Conservation (phyloP, 2,888 invertebrate genomes). For the Hirtodrosophila cameraria region DNA sequence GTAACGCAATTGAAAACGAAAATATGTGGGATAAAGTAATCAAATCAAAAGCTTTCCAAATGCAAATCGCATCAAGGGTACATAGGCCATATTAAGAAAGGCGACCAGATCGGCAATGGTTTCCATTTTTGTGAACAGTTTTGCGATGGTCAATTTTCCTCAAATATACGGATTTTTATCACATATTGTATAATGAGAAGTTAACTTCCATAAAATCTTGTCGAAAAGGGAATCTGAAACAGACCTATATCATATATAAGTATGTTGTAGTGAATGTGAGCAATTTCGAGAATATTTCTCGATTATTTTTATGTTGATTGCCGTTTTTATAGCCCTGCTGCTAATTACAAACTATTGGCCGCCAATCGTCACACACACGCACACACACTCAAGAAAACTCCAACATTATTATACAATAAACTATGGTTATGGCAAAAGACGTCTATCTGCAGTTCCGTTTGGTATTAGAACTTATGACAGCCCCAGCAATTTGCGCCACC, state of each 20-base stretch:
- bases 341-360: constrained; percentile 78
- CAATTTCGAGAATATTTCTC: constrained; percentile 38
- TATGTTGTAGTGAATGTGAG: not conserved
- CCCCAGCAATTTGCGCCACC: constrained; percentile 51
- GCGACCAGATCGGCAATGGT: too few relatives aligned
- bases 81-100: too few relatives aligned
- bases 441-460: constrained; percentile 54
- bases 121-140: too few relatives aligned
- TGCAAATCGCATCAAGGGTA: too few relatives aligned
- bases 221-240: too few relatives aligned
- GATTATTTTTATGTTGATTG: constrained; percentile 80
- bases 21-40: constrained; percentile 26
- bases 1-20: not conserved
- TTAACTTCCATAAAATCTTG: too few relatives aligned
- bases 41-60: not conserved
- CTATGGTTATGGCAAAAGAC: constrained; percentile 60
- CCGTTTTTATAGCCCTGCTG: constrained; percentile 63
- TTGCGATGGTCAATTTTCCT: too few relatives aligned
- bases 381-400: not conserved
- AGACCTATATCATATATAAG: too few relatives aligned
- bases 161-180: too few relatives aligned
- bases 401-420: constrained; percentile 69
- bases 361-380: constrained; percentile 9
- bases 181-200: too few relatives aligned
- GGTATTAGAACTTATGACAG: constrained; percentile 76